A percentile compares a stretch with the other conserved stretches of the same genome.
Conservation (phyloP, 2,888 invertebrate genomes). For the Strigamia transsilvanica region DNA sequence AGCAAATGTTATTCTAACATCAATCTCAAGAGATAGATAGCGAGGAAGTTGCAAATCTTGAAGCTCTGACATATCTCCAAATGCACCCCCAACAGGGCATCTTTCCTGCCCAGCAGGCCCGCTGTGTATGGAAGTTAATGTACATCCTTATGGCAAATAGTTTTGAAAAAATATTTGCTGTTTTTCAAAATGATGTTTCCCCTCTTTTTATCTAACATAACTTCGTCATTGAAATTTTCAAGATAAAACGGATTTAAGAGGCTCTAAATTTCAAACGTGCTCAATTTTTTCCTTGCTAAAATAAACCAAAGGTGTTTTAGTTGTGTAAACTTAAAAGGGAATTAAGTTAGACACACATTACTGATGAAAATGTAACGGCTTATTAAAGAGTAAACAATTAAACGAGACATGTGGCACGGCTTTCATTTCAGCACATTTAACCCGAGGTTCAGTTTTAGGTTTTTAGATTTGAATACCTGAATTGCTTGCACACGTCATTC, state of each 20-base stretch:
- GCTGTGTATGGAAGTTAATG: slow-evolving; percentile 32
- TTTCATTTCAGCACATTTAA: no score
- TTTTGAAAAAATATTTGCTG: slow-evolving; percentile 31
- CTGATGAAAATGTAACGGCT: no score
- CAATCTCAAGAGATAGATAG: slow-evolving; percentile 38
- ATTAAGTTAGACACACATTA: not conserved
- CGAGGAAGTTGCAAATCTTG: slow-evolving; percentile 31
- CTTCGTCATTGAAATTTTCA: slow-evolving; percentile 23
- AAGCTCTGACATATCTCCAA: slow-evolving; percentile 35
- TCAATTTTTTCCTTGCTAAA: not conserved
- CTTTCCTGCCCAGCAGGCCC: slow-evolving; percentile 31
- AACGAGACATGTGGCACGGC: no score
- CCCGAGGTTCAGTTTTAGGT: no score
- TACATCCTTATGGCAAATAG: slow-evolving; percentile 34
- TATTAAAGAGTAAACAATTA: no score
- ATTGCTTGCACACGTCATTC: no score
- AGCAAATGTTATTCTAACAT: slow-evolving; percentile 34
- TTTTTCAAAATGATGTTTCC: slow-evolving; percentile 35
- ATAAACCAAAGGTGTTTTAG: no score
- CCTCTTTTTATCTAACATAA: not conserved
- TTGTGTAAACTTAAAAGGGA: not conserved
- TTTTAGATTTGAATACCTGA: no score
- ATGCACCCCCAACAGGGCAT: slow-evolving; percentile 34
- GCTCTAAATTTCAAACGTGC: slow-evolving; percentile 1
- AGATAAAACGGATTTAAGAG: slow-evolving; percentile 13